Conservation (phyloP, 2,797 vertebrate genomes). For the Phrynocephalus guinanensis region DNA sequence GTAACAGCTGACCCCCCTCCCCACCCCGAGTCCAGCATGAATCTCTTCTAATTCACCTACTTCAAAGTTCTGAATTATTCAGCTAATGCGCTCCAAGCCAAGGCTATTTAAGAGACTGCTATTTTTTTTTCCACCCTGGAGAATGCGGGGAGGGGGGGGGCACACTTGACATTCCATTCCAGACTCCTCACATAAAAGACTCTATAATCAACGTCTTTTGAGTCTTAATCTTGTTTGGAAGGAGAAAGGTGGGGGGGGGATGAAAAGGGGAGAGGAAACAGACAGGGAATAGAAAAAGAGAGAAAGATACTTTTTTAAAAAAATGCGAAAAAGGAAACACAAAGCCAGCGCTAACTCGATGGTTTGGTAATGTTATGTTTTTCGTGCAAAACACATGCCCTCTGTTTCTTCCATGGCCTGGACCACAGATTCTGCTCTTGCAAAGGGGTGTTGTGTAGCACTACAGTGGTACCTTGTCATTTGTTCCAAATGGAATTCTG, state of each 20-base stretch:
- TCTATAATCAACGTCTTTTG: slow-evolving; percentile 48
- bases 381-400: slow-evolving; percentile 1
- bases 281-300: neutral
- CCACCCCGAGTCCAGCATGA: slow-evolving; percentile 24
- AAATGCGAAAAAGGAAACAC: neutral
- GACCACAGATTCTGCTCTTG: slow-evolving; percentile 5
- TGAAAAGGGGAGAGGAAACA: neutral
- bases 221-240: slow-evolving; percentile 32
- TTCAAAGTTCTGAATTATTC: slow-evolving; percentile 72
- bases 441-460: slow-evolving; percentile 46
- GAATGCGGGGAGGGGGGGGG: slow-evolving; percentile 40
- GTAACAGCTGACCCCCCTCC: slow-evolving; percentile 53
- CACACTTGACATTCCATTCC: slow-evolving; percentile 38
- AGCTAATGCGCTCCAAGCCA: slow-evolving; percentile 50
- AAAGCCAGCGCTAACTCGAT: slow-evolving; percentile 50
- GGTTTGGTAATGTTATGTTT: slow-evolving; percentile 29
- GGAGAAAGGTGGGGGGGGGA: slow-evolving; percentile 19
- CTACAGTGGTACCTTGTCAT: neutral
- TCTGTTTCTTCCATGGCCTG: neutral
- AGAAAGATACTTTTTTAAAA: neutral
- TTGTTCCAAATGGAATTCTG: no score
- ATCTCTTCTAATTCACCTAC: slow-evolving; percentile 65
- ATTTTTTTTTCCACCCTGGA: slow-evolving; percentile 53
- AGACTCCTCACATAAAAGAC: slow-evolving; percentile 35
- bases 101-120: slow-evolving; percentile 58